Evolutionary conservation across 2,797 vertebrate species (phyloP).

Genomic region (Sorex maritimensis): DNA sequence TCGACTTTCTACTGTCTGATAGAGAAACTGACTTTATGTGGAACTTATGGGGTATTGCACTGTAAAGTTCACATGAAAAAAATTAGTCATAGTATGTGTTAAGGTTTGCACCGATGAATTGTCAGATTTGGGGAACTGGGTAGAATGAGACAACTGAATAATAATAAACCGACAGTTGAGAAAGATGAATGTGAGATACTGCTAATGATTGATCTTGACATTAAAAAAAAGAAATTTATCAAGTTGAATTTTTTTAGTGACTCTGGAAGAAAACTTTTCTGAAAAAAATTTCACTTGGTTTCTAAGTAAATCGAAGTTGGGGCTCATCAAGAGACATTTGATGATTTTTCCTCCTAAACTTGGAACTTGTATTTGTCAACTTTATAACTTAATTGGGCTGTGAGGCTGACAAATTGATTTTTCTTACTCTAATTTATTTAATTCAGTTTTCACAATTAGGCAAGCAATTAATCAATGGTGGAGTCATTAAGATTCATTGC

Average conservation of each 20-base stretch:
- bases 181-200: constrained; percentile 46
- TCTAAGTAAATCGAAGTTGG: constrained; percentile 80
- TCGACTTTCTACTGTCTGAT: background rate
- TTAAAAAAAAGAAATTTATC: constrained; percentile 37
- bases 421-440: constrained; percentile 87
- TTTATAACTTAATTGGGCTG: constrained; percentile 86
- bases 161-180: background rate
- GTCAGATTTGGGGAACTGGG: background rate
- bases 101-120: constrained; percentile 31
- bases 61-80: background rate
- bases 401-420: constrained; percentile 85
- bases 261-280: constrained; percentile 41
- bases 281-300: constrained; percentile 71
- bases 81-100: background rate
- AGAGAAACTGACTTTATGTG: background rate
- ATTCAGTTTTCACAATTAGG: constrained; percentile 88
- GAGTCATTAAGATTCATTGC: constrained; percentile 87
- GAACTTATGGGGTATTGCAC: background rate
- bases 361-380: constrained; percentile 85
- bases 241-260: constrained; percentile 65
- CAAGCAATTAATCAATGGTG: constrained; percentile 87
- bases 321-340: constrained; percentile 67
- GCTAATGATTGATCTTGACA: constrained; percentile 57
- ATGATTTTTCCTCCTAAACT: constrained; percentile 74
- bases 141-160: constrained; percentile 18